Percentiles rank a stretch among this genome's conserved stretches.
Conservation (phyloP, 2,113 vertebrate species). For the Cryptoleucopteryx plumbea region DNA sequence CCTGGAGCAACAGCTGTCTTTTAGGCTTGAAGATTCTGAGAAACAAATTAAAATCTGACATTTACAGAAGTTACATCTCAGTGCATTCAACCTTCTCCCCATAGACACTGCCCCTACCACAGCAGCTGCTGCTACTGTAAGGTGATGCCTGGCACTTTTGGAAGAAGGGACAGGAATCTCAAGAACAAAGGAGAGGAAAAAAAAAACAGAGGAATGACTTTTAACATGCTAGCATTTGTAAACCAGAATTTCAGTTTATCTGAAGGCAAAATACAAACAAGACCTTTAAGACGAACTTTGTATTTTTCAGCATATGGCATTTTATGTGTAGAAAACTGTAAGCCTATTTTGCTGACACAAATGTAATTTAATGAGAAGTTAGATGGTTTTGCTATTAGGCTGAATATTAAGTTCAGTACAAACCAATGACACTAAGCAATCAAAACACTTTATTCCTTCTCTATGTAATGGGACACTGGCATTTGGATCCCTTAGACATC, state of each 20-base stretch:
- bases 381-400: background rate
- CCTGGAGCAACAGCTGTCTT: background rate
- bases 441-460: background rate
- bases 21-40: background rate
- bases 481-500: background rate
- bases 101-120: background rate
- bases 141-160: background rate
- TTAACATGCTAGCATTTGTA: background rate
- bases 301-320: background rate
- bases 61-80: background rate
- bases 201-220: background rate
- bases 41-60: slow-evolving; percentile 14
- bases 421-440: background rate
- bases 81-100: background rate
- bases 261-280: background rate
- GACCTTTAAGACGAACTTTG: background rate
- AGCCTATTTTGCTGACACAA: background rate
- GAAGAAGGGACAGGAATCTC: background rate
- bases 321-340: background rate
- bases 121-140: background rate
- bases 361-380: background rate
- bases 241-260: background rate
- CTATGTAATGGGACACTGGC: background rate
- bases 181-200: background rate
- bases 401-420: background rate